These are phyloP conservation scores for Poecilia velifera DNA, from an alignment of 2,797 vertebrate species.

Conservation along the genomic window DNA sequence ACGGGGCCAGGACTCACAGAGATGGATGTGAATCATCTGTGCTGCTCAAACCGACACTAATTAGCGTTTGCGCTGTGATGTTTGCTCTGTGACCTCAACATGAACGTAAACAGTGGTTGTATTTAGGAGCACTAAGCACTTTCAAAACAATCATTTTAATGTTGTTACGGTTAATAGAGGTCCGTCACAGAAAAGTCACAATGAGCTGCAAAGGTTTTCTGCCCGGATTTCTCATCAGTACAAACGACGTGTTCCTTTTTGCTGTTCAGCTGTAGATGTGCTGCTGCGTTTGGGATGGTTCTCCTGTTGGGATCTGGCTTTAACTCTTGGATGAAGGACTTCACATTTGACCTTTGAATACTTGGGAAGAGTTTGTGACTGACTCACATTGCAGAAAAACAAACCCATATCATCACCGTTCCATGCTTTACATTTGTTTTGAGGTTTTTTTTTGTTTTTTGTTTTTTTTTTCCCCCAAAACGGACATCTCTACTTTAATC, in stretches of 20 bases:
- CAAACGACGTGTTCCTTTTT: too few relatives aligned
- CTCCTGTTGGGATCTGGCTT: background rate
- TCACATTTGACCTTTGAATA: too few relatives aligned
- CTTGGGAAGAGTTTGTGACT: too few relatives aligned
- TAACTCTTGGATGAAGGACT: too few relatives aligned
- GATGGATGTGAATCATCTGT: background rate
- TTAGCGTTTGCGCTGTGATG: background rate
- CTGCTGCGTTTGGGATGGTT: background rate
- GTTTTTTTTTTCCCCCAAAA: too few relatives aligned
- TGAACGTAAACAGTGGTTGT: background rate
- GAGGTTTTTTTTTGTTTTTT: too few relatives aligned
- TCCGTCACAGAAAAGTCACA: background rate
- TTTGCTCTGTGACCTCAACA: background rate
- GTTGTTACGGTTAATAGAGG: background rate
- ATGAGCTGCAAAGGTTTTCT: background rate
- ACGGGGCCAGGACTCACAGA: background rate
- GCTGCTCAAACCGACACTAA: background rate
- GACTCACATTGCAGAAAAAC: too few relatives aligned
- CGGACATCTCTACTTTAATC: background rate
- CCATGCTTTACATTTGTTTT: too few relatives aligned
- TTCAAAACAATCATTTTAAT: background rate
- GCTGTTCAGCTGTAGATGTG: background rate
- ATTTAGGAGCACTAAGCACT: background rate
- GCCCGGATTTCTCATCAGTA: background rate
- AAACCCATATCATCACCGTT: too few relatives aligned